Evolutionary conservation across 2,113 vertebrate species (phyloP).

Genomic region (Gadus macrocephalus): DNA sequence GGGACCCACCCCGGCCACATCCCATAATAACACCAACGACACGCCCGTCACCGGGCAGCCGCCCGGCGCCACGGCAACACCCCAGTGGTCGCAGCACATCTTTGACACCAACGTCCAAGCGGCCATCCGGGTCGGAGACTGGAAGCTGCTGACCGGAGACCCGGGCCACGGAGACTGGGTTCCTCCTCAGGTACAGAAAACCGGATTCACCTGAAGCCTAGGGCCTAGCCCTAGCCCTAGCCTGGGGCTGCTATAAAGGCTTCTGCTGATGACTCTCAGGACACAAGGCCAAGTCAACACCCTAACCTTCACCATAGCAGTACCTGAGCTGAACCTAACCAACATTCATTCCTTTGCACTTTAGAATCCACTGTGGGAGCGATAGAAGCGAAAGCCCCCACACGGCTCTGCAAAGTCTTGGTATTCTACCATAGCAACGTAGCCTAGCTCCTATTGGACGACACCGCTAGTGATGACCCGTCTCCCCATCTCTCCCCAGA

Average conservation of each 20-base stretch:
- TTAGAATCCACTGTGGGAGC: no score
- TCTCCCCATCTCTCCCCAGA: slow-evolving; percentile 59
- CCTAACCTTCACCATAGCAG: no score
- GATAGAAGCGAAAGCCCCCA: no score
- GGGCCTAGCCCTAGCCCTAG: no score
- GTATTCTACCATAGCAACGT: no score
- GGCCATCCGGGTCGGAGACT: slow-evolving; percentile 87
- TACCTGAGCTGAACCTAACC: no score
- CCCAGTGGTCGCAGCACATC: slow-evolving; percentile 57
- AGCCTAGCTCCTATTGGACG: no score
- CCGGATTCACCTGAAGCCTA: background rate
- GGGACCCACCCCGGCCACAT: background rate
- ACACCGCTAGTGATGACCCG: background rate
- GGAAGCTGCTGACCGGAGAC: slow-evolving; percentile 92
- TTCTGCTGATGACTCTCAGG: no score
- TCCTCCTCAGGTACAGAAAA: slow-evolving; percentile 79
- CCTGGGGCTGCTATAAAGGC: no score
- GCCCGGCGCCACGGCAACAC: background rate
- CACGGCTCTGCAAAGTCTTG: no score
- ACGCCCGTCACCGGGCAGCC: background rate
- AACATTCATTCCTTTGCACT: no score
- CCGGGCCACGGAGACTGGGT: slow-evolving; percentile 94
- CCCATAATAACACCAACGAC: slow-evolving; percentile 18
- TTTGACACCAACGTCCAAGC: slow-evolving; percentile 91
- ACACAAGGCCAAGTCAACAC: no score